Conservation (phyloP, 2,888 invertebrate genomes). For the Bellardia bayeri region DNA sequence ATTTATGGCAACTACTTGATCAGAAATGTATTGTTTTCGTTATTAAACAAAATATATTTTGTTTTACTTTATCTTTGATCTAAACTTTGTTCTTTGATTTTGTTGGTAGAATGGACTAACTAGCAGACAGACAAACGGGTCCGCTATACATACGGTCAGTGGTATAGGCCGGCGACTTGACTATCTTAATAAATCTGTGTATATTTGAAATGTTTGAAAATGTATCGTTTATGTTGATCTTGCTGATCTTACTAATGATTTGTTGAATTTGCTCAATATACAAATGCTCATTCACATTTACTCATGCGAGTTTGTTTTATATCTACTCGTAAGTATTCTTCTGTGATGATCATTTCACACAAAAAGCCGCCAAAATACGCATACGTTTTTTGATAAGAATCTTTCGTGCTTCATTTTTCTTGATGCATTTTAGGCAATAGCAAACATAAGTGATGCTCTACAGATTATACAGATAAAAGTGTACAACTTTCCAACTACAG, state of each 20-base stretch:
- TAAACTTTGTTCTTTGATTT: slow-evolving; percentile 37
- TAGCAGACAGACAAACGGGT: background rate
- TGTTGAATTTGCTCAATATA: slow-evolving; percentile 71
- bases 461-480: background rate
- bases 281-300: slow-evolving; percentile 54
- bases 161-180: slow-evolving; percentile 48
- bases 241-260: slow-evolving; percentile 73
- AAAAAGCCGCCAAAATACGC: slow-evolving; percentile 73
- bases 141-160: background rate
- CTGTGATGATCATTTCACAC: slow-evolving; percentile 59
- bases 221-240: slow-evolving; percentile 72
- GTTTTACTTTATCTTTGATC: slow-evolving; percentile 64
- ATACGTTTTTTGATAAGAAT: slow-evolving; percentile 66
- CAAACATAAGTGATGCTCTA: slow-evolving; percentile 26
- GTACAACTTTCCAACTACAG: too few relatives aligned
- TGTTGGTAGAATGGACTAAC: background rate
- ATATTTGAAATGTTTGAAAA: slow-evolving; percentile 59
- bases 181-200: slow-evolving; percentile 73
- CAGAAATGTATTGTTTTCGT: slow-evolving; percentile 53
- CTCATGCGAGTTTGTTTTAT: slow-evolving; percentile 22
- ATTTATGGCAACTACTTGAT: slow-evolving; percentile 63
- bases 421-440: background rate
- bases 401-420: slow-evolving; percentile 28
- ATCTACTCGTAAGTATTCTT: slow-evolving; percentile 34
- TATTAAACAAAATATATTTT: slow-evolving; percentile 50